These are phyloP conservation scores for Phlogophora meticulosa DNA, from an alignment of 2,888 invertebrate genomes.

Conservation along the genomic window DNA sequence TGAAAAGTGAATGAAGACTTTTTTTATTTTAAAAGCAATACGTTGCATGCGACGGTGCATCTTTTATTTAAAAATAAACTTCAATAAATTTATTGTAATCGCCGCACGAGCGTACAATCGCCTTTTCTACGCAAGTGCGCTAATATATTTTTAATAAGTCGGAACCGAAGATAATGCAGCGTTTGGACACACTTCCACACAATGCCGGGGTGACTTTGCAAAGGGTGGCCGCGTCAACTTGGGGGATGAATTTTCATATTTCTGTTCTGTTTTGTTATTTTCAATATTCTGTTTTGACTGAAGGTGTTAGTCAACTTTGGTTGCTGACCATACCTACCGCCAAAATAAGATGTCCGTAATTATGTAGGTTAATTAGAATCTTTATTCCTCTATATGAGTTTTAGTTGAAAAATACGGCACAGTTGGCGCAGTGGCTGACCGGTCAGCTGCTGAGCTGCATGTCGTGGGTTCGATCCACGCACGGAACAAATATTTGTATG, in stretches of 20 bases:
- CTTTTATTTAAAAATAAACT: background rate
- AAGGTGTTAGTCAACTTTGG: background rate
- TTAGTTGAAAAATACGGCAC: too few species aligned
- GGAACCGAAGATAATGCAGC: constrained; percentile 81
- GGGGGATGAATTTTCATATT: constrained; percentile 27
- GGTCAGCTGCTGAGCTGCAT: too few species aligned
- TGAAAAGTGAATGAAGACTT: too few species aligned
- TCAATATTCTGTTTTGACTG: background rate
- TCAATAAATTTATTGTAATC: constrained; percentile 20
- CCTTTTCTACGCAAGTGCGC: constrained; percentile 73
- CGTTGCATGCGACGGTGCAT: too few species aligned
- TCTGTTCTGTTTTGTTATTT: background rate
- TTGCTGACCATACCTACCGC: background rate
- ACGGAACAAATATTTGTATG: too few species aligned
- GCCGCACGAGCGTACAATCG: constrained; percentile 75
- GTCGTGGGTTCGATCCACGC: too few species aligned
- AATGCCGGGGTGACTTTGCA: constrained; percentile 40
- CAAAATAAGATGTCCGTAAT: too few species aligned
- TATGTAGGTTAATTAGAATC: too few species aligned
- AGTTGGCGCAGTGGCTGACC: too few species aligned
- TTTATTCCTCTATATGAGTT: too few species aligned
- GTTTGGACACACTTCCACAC: constrained; percentile 67
- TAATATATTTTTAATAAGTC: constrained; percentile 87
- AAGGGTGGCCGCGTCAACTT: constrained; percentile 41
- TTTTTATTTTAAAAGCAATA: too few species aligned